A percentile compares a stretch with the other conserved stretches of the same genome.
Conservation (phyloP, 35 echinoderm and acorn worm genomes). For the Heliocidaris tuberculata region DNA sequence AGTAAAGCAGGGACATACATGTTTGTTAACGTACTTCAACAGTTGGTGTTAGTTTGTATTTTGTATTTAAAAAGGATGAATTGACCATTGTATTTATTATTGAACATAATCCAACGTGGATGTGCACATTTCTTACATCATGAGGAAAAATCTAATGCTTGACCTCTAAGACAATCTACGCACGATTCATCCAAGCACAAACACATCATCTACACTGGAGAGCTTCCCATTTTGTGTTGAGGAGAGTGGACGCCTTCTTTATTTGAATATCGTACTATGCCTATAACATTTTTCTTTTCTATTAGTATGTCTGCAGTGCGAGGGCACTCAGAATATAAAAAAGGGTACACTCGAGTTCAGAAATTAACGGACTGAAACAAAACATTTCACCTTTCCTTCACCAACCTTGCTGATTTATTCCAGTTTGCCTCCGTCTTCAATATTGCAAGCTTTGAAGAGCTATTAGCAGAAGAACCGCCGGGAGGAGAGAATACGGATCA, state of each 20-base stretch:
- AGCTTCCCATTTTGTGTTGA: neutral
- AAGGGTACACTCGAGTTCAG: neutral
- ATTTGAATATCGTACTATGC: neutral
- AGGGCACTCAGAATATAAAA: neutral
- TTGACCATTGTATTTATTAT: no score
- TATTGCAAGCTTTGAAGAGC: slow-evolving; percentile 47
- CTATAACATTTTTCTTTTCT: neutral
- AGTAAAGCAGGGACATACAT: no score
- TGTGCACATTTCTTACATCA: no score
- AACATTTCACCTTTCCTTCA: slow-evolving; percentile 13
- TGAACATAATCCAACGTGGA: no score
- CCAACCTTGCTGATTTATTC: slow-evolving; percentile 16
- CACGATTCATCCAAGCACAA: no score
- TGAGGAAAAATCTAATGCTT: no score
- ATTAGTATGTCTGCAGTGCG: neutral
- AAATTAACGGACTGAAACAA: neutral
- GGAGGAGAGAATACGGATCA: slow-evolving; percentile 32
- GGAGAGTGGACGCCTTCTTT: neutral
- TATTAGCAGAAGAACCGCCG: slow-evolving; percentile 14
- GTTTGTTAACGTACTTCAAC: no score
- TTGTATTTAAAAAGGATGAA: no score
- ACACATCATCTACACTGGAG: neutral
- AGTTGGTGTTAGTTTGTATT: no score
- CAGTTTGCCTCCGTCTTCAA: slow-evolving; percentile 27
- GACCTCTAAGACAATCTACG: no score